Percentiles rank a stretch among this genome's conserved stretches.
Conservation (phyloP, 2,888 invertebrate species). For the Ramazzottius varieornatus region DNA sequence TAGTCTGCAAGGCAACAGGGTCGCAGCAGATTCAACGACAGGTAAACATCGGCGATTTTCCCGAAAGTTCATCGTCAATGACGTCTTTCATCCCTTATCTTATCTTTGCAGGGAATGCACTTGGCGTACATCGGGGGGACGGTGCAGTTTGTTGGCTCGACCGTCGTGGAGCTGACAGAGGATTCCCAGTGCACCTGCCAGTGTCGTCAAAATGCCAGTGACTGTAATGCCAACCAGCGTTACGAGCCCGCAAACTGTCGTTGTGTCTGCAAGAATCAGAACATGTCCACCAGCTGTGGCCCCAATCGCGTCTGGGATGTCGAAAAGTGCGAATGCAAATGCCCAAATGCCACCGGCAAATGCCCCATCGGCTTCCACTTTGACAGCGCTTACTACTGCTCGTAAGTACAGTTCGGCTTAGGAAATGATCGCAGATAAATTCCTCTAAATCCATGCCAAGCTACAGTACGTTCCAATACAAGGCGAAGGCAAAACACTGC, state of each 20-base stretch:
- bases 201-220: neutral
- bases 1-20: neutral
- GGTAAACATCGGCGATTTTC: neutral
- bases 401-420: too few relatives aligned
- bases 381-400: neutral
- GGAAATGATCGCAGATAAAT: too few relatives aligned
- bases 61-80: neutral
- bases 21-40: neutral
- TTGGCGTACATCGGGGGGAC: neutral
- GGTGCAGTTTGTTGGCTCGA: neutral
- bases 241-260: conserved; percentile 1
- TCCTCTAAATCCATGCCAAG: too few relatives aligned
- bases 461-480: too few relatives aligned
- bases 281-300: neutral
- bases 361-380: neutral
- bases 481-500: too few relatives aligned
- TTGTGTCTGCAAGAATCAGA: neutral
- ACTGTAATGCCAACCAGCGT: neutral
- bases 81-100: too few relatives aligned
- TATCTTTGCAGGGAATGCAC: neutral
- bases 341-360: neutral
- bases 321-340: neutral
- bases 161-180: neutral
- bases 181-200: neutral
- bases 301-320: conserved; percentile 3